These are phyloP conservation scores for Diarsia brunnea DNA, from an alignment of 2,888 invertebrate genomes.

Conservation along the genomic window DNA sequence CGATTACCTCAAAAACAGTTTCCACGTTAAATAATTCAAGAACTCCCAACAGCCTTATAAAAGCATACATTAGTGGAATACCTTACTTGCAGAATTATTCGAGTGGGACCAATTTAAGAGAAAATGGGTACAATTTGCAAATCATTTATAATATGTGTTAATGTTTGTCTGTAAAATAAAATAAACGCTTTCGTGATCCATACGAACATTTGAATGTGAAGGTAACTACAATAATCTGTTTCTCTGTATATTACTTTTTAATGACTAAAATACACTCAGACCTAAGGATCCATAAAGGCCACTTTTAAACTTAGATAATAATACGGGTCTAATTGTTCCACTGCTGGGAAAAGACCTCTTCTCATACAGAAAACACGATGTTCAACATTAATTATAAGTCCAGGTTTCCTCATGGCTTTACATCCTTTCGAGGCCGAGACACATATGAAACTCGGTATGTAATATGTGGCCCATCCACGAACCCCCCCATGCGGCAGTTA, in stretches of 20 bases:
- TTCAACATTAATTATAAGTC: background rate
- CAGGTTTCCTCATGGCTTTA: background rate
- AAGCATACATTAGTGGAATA: conserved; percentile 12
- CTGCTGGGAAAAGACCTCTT: background rate
- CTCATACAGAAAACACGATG: background rate
- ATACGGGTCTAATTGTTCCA: background rate
- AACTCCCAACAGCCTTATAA: background rate
- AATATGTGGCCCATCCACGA: too few relatives aligned
- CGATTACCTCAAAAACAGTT: background rate
- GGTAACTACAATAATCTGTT: background rate
- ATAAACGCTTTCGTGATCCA: background rate
- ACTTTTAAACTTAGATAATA: background rate
- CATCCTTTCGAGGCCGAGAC: too few relatives aligned
- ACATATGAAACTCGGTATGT: too few relatives aligned
- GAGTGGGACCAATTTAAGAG: conserved; percentile 21
- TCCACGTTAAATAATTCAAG: background rate
- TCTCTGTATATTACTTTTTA: background rate
- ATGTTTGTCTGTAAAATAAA: background rate
- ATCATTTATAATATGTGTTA: conserved; percentile 12
- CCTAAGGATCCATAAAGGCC: background rate
- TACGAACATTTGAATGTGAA: background rate
- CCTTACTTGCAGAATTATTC: conserved; percentile 5
- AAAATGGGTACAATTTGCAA: conserved; percentile 12
- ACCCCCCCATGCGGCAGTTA: too few relatives aligned
- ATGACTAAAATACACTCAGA: background rate